Percentiles rank a stretch among this genome's conserved stretches.
Conservation (phyloP, 2,113 vertebrate species). For the Leuciscus idus region DNA sequence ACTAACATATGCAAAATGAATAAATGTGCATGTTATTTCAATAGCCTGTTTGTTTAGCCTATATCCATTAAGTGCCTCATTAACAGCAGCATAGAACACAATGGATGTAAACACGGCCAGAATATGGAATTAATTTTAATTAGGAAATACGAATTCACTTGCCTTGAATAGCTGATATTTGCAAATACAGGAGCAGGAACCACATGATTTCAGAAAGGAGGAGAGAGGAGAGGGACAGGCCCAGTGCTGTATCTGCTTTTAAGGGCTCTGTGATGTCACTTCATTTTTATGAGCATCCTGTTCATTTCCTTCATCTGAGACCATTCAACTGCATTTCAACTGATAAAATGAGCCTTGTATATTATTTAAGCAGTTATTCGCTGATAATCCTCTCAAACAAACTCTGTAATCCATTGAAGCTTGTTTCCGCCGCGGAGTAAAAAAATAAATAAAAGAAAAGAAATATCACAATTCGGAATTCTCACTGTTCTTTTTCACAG, state of each 20-base stretch:
- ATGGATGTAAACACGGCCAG: background rate
- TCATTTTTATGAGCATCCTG: background rate
- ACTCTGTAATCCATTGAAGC: too few relatives aligned
- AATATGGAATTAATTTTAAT: background rate
- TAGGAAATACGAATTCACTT: conserved; percentile 33
- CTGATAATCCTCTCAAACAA: background rate
- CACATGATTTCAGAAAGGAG: conserved; percentile 40
- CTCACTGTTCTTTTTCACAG: too few relatives aligned
- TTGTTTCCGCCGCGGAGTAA: too few relatives aligned
- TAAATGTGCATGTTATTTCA: background rate
- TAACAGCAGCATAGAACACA: background rate
- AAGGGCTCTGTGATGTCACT: conserved; percentile 47
- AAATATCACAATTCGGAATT: too few relatives aligned
- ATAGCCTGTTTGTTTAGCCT: background rate
- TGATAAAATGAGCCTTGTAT: background rate
- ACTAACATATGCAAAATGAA: background rate
- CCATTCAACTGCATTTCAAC: background rate
- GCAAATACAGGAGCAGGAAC: conserved; percentile 39
- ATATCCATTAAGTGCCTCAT: background rate
- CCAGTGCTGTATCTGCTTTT: conserved; percentile 27
- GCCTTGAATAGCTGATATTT: conserved; percentile 38
- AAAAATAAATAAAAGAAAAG: too few relatives aligned
- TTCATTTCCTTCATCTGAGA: background rate
- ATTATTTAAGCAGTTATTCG: background rate
- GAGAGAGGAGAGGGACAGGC: background rate